Percentiles rank a stretch among this genome's conserved stretches.
Conservation (phyloP, 2,797 vertebrate genomes). For the Staurois parvus region DNA sequence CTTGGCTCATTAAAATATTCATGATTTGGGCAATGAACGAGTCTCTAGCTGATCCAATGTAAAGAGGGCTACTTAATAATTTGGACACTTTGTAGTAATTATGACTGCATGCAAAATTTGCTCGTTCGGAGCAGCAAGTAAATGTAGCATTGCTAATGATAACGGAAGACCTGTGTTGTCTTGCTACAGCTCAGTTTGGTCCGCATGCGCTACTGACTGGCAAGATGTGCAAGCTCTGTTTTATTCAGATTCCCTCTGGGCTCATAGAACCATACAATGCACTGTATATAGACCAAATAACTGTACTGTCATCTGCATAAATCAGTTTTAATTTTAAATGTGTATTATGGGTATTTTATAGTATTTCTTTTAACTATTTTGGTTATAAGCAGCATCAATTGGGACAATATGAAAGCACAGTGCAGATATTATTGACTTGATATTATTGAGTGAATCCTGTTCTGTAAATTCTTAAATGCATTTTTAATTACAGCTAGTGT, state of each 20-base stretch:
- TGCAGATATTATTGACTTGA: too few relatives aligned
- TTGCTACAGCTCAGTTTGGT: slow-evolving; percentile 23
- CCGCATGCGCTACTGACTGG: slow-evolving; percentile 21
- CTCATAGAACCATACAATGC: neutral
- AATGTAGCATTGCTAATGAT: slow-evolving; percentile 61
- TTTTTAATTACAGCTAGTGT: too few relatives aligned
- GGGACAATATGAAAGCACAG: too few relatives aligned
- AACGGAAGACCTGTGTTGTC: slow-evolving; percentile 48
- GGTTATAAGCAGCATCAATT: too few relatives aligned
- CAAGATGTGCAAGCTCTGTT: neutral
- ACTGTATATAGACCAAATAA: too few relatives aligned
- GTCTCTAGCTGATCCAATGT: slow-evolving; percentile 52
- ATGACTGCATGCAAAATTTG: slow-evolving; percentile 46
- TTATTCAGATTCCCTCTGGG: neutral
- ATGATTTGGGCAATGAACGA: slow-evolving; percentile 54
- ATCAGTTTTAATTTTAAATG: too few relatives aligned
- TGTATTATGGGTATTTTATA: too few relatives aligned
- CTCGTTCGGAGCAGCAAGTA: slow-evolving; percentile 16
- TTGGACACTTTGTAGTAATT: slow-evolving; percentile 58
- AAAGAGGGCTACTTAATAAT: slow-evolving; percentile 56
- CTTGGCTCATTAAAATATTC: slow-evolving; percentile 60
- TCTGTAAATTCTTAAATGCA: too few relatives aligned
- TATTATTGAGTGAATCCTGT: too few relatives aligned
- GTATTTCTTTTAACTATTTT: too few relatives aligned
- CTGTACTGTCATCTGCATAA: too few relatives aligned